Percentiles rank a stretch among this genome's conserved stretches.
phyloP scores from a whole-genome alignment of 30 jellyfish, hydroid and myxozoan genomes.

The Phacellophora camtschatica region DNA sequence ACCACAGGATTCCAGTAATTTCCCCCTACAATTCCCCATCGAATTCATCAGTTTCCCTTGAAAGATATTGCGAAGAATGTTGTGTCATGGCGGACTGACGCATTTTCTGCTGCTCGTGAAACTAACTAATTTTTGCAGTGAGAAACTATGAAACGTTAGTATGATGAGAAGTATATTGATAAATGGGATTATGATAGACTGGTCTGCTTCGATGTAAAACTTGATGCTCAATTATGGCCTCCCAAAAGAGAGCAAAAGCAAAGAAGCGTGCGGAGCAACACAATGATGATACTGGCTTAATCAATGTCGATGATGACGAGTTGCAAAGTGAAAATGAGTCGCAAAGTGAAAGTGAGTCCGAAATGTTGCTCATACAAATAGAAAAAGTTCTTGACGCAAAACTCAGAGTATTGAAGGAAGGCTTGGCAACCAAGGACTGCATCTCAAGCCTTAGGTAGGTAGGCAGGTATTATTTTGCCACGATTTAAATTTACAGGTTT shows the following conservation, averaged over 20 bases:
- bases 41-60: too few species aligned
- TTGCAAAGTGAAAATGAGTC: background rate
- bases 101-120: background rate
- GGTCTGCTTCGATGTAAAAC: background rate
- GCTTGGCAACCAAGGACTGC: background rate
- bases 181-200: background rate
- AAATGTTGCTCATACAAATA: background rate
- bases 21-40: too few species aligned
- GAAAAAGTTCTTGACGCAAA: too few species aligned
- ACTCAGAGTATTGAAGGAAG: too few species aligned
- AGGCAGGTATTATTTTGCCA: too few species aligned
- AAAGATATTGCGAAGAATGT: too few species aligned
- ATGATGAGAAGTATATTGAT: background rate
- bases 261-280: background rate
- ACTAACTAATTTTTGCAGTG: background rate
- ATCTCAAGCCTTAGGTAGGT: background rate
- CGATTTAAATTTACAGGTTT: too few species aligned
- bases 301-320: background rate
- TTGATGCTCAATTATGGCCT: background rate
- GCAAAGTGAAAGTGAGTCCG: background rate
- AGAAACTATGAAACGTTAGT: background rate
- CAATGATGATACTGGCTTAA: background rate
- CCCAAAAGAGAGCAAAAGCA: background rate
- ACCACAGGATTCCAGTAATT: too few species aligned
- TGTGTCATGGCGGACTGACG: background rate